These are phyloP conservation scores for Oopsacas minuta DNA, from an alignment of 37 sponge, comb jelly and placozoan genomes.

Conservation along the genomic window DNA sequence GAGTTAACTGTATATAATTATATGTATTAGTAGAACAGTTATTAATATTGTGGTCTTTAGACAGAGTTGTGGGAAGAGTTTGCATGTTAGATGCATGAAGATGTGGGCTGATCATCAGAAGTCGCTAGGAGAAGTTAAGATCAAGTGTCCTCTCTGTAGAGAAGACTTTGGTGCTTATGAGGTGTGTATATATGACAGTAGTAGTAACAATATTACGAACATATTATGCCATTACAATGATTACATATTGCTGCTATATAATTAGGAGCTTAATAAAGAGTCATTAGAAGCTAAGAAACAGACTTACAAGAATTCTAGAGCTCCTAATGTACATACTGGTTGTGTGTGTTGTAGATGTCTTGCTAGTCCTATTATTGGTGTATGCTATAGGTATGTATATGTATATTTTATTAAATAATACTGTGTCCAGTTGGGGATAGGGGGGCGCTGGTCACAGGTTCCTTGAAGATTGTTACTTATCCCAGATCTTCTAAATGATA, in stretches of 20 bases:
- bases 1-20: too few species aligned
- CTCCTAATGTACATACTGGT: conserved; percentile 3
- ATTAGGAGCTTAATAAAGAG: neutral
- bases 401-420: too few species aligned
- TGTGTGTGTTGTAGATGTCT: neutral
- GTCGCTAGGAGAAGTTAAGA: conserved; percentile 38
- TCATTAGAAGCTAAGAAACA: neutral
- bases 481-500: too few species aligned
- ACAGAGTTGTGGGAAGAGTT: conserved; percentile 55
- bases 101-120: conserved; percentile 87
- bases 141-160: conserved; percentile 84
- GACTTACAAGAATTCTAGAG: neutral
- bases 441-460: too few species aligned
- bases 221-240: neutral
- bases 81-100: conserved; percentile 88
- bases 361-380: neutral
- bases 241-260: neutral
- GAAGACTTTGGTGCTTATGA: conserved; percentile 64
- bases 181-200: conserved; percentile 25
- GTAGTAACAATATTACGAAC: neutral
- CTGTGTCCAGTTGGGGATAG: too few species aligned
- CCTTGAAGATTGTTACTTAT: too few species aligned
- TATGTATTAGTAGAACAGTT: too few species aligned
- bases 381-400: neutral
- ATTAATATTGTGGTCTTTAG: neutral